Evolutionary conservation across 2,113 vertebrate genomes (phyloP), one percentile per base, ranked within the genome.

Genomic region (Jaculus jaculus): DNA sequence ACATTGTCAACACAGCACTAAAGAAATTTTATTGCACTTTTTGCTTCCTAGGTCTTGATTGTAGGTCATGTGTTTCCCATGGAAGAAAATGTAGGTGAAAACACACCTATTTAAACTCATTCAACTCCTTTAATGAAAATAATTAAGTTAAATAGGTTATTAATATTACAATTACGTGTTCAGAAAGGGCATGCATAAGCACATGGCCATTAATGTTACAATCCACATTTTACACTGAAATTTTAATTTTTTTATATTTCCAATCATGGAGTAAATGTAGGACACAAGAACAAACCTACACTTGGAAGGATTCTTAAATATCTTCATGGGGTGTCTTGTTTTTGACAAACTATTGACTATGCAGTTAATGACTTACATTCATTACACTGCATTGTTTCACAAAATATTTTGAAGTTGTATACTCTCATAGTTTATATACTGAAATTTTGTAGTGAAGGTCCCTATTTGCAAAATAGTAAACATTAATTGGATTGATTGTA

Each of bases 191-290:
- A 79, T 72, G 15, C 54, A 82, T 81, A 94, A 80, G 0, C 66
- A 96, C 88, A 93, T 94, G 65, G 65, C 63, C 51, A 92, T 90
- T 79, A 94, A 84, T 95, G 90, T 95, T 95, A 47, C 16, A 54
- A 24, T 87, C 42, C 16, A 90, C 7, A 89, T 90, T 96, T 94
- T 74, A 95, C 39, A 92, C 68, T 71, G 92, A 96, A 96, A 79
- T 82, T 75, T 80, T 7, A 93, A 54, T 34, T 81, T 95, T 79
- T 91, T 88, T 80, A 17, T 89, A 77, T 91, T 54, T 94, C 39
- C 95, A 93, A 84, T 83, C 72, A 54, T 82, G 60, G 30, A 94
- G 84, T 37, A 95, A 93, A 89, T 92, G 94, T 90, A 87, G 60
- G 39, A 86, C 39, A 96, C 84, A 94, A 85, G 88, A 97, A 61